Evolutionary conservation across 2,888 invertebrate species (phyloP).

Genomic region (Caradrina kadenii): DNA sequence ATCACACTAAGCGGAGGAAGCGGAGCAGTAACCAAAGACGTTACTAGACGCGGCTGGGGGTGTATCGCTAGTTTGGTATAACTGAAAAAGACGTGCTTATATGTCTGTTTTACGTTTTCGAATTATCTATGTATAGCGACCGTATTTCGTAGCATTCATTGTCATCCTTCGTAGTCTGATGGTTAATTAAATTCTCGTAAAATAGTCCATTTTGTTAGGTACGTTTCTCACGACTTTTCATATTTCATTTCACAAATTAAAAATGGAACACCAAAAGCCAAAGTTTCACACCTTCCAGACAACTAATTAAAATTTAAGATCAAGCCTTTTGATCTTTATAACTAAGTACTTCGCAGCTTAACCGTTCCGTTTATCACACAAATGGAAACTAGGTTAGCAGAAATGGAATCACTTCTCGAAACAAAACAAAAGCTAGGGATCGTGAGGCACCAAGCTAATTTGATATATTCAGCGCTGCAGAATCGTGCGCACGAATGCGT

Average conservation of each 20-base stretch:
- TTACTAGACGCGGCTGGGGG: too few species aligned
- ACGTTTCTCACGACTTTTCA: background rate
- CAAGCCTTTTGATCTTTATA: conserved; percentile 34
- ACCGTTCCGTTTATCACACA: conserved; percentile 55
- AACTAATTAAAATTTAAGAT: conserved; percentile 39
- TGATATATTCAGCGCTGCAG: conserved; percentile 85
- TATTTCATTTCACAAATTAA: background rate
- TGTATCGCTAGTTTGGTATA: too few species aligned
- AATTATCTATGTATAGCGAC: background rate
- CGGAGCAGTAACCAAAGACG: too few species aligned
- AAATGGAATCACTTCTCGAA: conserved; percentile 75
- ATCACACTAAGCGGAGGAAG: too few species aligned
- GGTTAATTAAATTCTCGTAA: background rate
- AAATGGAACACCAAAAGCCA: background rate
- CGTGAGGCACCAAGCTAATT: conserved; percentile 90
- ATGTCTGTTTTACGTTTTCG: too few species aligned
- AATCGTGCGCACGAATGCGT: conserved; percentile 82
- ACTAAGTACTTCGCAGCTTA: conserved; percentile 45
- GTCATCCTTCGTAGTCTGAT: too few species aligned
- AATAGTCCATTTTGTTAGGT: background rate
- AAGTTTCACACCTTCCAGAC: conserved; percentile 30
- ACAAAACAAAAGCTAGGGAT: conserved; percentile 83
- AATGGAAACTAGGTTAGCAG: conserved; percentile 79
- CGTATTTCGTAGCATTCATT: too few species aligned
- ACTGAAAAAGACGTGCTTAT: too few species aligned